Evolutionary conservation across 2,113 vertebrate genomes (phyloP), one percentile per base, ranked within the genome.

Genomic region (Hipposideros armiger): DNA sequence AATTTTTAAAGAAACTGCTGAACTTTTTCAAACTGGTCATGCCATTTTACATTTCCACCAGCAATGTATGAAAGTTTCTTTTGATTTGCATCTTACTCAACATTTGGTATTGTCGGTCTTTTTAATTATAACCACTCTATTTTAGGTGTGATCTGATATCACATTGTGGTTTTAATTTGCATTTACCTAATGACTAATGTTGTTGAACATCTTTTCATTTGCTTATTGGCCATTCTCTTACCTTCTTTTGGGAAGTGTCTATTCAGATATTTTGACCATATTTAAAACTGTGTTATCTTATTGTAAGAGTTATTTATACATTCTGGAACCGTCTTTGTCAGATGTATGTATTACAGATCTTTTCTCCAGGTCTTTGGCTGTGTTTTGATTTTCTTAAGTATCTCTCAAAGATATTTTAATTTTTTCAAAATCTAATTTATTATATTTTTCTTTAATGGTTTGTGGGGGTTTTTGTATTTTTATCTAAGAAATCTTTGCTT

Each of bases 171-270:
- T 95, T 94, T 54, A 86, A 83, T 91, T 89, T 89, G 32, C 66
- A 93, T 91, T 93, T 95, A 78, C 76, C 32, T 88, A 22, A 76
- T 96, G 90, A 93, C 62, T 92, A 32, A 90, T 77, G 16, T 90
- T 95, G 36, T 93, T 83, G 62, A 62, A 70, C 26, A 40, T 56
- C n/a, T 80, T 94, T 92, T 89, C 40, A 64, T 90, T 95, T 88
- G 70, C 45, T 87, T 87, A 56, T 74, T 89, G 60, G 30, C 20
- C 19, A 77, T 96, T 84, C 40, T 91, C 11, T 85, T 87, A 83
- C 40, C 54, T 95, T 87, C 58, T 84, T 91, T 91, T 6, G 26
- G 72, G 54, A 94, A 62, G 45, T 95, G 7, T 72, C 67, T 80
- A 73, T 86, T 56, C 30, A 94, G 50, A 74, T 93, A 62, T 69